Evolutionary conservation across 2,113 vertebrate species (phyloP).

Genomic region (Hylia prasina): DNA sequence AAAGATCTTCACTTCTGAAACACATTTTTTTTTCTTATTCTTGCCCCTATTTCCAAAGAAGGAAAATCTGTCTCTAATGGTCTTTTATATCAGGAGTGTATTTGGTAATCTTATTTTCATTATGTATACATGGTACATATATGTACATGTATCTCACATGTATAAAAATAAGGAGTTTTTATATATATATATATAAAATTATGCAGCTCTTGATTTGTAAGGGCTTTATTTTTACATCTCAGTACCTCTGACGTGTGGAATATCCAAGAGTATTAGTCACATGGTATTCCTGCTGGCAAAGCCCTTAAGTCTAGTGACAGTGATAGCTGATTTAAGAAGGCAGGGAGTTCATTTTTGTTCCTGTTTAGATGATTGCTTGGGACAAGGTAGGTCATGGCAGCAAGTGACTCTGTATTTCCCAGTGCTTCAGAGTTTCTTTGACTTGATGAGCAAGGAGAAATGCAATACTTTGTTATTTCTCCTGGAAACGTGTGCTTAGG

Average conservation of each 20-base stretch:
- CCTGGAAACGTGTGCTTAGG: not conserved
- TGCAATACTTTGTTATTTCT: not conserved
- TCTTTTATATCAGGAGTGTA: not conserved
- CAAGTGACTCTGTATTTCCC: not conserved
- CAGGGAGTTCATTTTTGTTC: constrained; percentile 1
- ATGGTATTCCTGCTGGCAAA: not conserved
- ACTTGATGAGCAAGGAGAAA: not conserved
- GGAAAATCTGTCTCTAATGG: not conserved
- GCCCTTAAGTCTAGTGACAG: not conserved
- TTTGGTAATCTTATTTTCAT: not conserved
- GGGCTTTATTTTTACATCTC: not conserved
- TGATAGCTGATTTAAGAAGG: not conserved
- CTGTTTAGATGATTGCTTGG: not conserved
- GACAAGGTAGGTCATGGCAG: not conserved
- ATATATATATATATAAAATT: not conserved
- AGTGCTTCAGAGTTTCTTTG: not conserved
- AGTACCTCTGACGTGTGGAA: not conserved
- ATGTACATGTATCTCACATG: not conserved
- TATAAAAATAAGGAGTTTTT: not conserved
- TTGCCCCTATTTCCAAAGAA: not conserved
- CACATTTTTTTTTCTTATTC: not conserved
- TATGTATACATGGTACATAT: not conserved
- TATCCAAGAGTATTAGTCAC: not conserved
- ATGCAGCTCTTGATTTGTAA: not conserved
- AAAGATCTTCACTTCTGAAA: not conserved